Evolutionary conservation across 2,113 vertebrate genomes (phyloP).

Genomic region (Marmota flaviventris): DNA sequence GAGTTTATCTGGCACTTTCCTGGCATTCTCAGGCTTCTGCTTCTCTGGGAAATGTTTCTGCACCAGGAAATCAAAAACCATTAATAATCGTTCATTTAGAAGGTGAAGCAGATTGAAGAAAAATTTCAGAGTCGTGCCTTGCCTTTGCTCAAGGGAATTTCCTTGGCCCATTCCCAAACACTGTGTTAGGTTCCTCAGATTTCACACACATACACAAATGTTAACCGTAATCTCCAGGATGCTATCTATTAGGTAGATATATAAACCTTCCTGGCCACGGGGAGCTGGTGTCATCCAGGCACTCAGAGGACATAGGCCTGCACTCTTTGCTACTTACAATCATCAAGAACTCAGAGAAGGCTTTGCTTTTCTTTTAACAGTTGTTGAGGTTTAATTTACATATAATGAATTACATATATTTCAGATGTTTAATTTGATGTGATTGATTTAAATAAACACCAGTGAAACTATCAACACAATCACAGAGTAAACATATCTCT

Average conservation of each 20-base stretch:
- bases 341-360: not conserved
- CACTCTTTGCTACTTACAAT: not conserved
- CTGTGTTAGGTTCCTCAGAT: constrained; percentile 35
- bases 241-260: not conserved
- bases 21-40: not conserved
- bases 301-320: not conserved
- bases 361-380: not conserved
- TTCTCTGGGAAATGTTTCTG: constrained; percentile 38
- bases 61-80: constrained; percentile 47
- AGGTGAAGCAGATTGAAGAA: not conserved
- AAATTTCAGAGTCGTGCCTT: constrained; percentile 6
- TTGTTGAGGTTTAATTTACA: not conserved
- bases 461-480: not conserved
- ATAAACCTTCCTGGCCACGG: not conserved
- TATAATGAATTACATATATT: not conserved
- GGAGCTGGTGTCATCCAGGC: not conserved
- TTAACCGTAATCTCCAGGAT: constrained; percentile 2
- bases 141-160: constrained; percentile 15
- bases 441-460: not conserved
- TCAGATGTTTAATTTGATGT: not conserved
- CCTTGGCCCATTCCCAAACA: not conserved
- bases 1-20: constrained; percentile 46
- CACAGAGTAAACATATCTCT: not conserved
- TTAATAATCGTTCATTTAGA: constrained; percentile 45
- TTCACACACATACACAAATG: not conserved